phyloP scores from a whole-genome alignment of 2,888 invertebrate species.

The Oegoconia quadripuncta region DNA sequence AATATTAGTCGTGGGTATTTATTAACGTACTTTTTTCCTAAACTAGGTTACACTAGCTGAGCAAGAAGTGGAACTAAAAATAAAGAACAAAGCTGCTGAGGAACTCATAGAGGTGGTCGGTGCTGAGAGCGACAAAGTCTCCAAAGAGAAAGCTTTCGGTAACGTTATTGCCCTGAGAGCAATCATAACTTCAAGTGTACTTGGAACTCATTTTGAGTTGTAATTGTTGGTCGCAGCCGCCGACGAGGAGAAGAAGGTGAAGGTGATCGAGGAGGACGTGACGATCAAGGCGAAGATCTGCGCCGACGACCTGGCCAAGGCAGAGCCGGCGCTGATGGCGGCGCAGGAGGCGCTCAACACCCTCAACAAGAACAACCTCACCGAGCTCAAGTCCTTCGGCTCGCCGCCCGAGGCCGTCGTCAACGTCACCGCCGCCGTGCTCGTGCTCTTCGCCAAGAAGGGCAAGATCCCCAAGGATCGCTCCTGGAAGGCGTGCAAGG shows the following conservation, averaged over 20 bases:
- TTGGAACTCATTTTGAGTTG: too few relatives aligned
- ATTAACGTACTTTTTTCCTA: background rate
- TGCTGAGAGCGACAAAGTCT: conserved; percentile 94
- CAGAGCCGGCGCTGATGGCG: conserved; percentile 93
- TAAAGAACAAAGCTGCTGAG: conserved; percentile 94
- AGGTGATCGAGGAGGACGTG: conserved; percentile 93
- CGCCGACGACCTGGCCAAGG: conserved; percentile 92
- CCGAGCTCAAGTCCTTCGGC: conserved; percentile 96
- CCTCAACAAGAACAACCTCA: conserved; percentile 94
- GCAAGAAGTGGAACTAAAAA: conserved; percentile 90
- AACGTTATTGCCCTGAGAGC: too few relatives aligned
- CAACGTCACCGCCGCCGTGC: conserved; percentile 91
- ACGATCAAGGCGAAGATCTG: conserved; percentile 91
- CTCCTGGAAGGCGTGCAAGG: conserved; percentile 94
- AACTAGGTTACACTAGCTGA: conserved; percentile 76
- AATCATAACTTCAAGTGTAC: too few relatives aligned
- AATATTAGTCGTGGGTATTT: too few relatives aligned
- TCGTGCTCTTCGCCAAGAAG: conserved; percentile 89
- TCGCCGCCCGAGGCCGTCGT: conserved; percentile 94
- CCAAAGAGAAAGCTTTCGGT: conserved; percentile 90
- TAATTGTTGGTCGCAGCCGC: conserved; percentile 63
- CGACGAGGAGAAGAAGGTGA: conserved; percentile 94
- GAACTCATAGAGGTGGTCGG: conserved; percentile 91
- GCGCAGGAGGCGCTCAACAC: conserved; percentile 95
- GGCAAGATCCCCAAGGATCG: conserved; percentile 94